Base-by-base conservation (phyloP, 2,888 invertebrate species). In the Epinotia demarniana region DNA sequence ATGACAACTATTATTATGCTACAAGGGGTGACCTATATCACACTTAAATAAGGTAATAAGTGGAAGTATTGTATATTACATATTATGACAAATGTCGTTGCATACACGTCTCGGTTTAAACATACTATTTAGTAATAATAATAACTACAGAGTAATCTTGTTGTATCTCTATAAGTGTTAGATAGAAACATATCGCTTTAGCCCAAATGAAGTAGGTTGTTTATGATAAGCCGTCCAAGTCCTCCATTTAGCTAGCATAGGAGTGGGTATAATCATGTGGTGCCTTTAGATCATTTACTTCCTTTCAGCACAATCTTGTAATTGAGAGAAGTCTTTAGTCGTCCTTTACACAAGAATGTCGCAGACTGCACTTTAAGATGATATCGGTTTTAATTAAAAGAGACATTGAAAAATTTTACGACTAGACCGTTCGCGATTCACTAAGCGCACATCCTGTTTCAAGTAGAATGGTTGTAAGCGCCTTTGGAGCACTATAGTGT, bases 381-480 rank as follows among this genome's bases (percentile, higher is more conserved):
- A 67, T 57, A 67, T 55, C 55, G 39, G 39, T 67, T 67, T 67
- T 67, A 67, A 67, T 67, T 67, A 67, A 66, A 66, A n/a, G 27
- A 19, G 55, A 67, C 55, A 72, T 58, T 72, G 57, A 55, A 66
- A 64, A 46, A 16, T 66, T 63, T 72, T 49, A 67, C 67, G 67
- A 67, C 67, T 19, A n/a, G 27, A n/a, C 49, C 33, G 13, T n/a
- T 57, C 18, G 13, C 12, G 19, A 49, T 13, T 55, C 66, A 64
- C 49, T 57, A n/a, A 57, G 67, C 18, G 55, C 3, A 39, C 19
- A 67, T 57, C 55, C 19, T 39, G 27, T 27, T 12, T 53, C 23
- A 13, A 64, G 43, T 43, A 12, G 3, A 23, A 18, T n/a, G 2
- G 49, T 49, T 49, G 49, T n/a, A 49, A 64, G 46, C 18, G 33